Base-by-base conservation (phyloP, 1,140 invertebrate genomes). In the Mamestra configurata region DNA sequence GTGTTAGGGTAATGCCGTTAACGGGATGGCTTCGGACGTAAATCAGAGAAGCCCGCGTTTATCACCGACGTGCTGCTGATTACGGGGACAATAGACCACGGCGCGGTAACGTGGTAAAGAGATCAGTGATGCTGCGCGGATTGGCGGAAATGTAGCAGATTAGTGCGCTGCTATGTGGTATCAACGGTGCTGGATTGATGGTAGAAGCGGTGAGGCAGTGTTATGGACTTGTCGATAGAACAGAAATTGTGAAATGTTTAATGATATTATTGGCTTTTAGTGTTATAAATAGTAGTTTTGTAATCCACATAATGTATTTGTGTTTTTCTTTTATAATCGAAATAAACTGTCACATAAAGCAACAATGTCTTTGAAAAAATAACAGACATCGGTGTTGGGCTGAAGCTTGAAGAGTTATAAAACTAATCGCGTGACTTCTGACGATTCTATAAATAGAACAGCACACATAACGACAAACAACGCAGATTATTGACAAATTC, bases 1-100 rank as follows among this genome's bases (percentile, higher is more conserved):
- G 66, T 27, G 40, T 70, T 70, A 70, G 40, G 11, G 22, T 70
- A 70, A 70, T 70, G 40, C 66, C 66, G 66, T 70, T 70, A 70
- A 70, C 49, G 66, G 20, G 20, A 11, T 15, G 18, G 61, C 40
- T 68, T 24, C 40, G 20, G 40, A 22, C 66, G 66, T 70, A 70
- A 70, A 70, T 70, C 66, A 70, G 66, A 46, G 15, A 15, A 13
- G 66, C 66, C 64, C 27, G 66, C 66, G 40, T 70, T 70, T 70
- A 70, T 70, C 66, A 70, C 66, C 40, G 40, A 15, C 40, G 22
- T 13, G 40, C 37, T 68, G 18, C 31, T 64, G 59, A 64, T 64
- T 64, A 64, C 31, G 59, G 11, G 53, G 27, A 70, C 66, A 70
- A 49, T 70, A 20, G 20, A 46, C 20, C 13, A 31, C n/a, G 27